These are phyloP conservation scores for Rhadina sibilatrix DNA, from an alignment of 2,113 vertebrate genomes.

Conservation along the genomic window DNA sequence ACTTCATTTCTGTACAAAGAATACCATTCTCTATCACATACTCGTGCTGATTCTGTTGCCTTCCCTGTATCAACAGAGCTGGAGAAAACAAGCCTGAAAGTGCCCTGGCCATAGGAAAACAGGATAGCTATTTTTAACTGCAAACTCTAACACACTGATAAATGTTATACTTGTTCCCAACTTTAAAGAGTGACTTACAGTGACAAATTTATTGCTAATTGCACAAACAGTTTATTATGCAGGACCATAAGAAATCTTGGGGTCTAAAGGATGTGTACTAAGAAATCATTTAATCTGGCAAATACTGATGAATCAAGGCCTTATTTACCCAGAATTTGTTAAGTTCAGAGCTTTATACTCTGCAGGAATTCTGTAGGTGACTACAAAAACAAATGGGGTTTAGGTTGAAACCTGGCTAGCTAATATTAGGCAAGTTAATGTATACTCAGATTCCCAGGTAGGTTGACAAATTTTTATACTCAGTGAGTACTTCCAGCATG, in stretches of 20 bases:
- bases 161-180: constrained; percentile 44
- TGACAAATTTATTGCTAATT: constrained; percentile 58
- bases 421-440: not conserved
- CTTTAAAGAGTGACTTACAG: constrained; percentile 16
- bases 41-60: not conserved
- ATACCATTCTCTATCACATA: not conserved
- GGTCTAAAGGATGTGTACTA: not conserved
- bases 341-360: not conserved
- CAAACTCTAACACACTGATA: not conserved
- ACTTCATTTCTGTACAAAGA: not conserved
- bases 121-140: constrained; percentile 51
- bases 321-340: constrained; percentile 17
- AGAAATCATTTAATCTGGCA: constrained; percentile 43
- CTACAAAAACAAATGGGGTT: not conserved
- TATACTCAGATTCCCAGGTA: not conserved
- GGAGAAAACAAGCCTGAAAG: not conserved
- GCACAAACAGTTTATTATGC: constrained; percentile 42
- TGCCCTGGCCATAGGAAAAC: not conserved
- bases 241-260: not conserved
- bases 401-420: not conserved
- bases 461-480: not conserved
- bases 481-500: not conserved
- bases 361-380: not conserved
- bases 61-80: not conserved
- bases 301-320: not conserved